Evolutionary conservation across 2,113 vertebrate species (phyloP).

Genomic region (Calonectris borealis): DNA sequence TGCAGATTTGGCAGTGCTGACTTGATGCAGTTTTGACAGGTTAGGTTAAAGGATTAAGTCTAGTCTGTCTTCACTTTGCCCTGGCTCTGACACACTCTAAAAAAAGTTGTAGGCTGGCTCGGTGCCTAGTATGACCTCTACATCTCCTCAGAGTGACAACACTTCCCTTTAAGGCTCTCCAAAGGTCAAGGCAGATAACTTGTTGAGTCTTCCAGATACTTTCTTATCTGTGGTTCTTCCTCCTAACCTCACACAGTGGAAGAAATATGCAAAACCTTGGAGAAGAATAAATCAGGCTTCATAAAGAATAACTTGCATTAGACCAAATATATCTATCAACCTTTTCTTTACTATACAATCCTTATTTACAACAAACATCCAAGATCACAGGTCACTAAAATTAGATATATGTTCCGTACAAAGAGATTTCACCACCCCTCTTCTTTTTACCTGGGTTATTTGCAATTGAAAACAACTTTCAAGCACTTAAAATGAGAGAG

Average conservation of each 20-base stretch:
- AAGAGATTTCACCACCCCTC: not conserved
- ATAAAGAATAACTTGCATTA: not conserved
- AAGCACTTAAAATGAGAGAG: not conserved
- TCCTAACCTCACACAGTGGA: slow-evolving; percentile 33
- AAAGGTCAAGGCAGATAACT: slow-evolving; percentile 80
- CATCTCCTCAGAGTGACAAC: slow-evolving; percentile 78
- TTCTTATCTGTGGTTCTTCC: slow-evolving; percentile 74
- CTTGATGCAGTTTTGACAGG: slow-evolving; percentile 76
- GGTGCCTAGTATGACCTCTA: slow-evolving; percentile 68
- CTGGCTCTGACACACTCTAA: slow-evolving; percentile 72
- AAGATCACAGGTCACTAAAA: not conserved
- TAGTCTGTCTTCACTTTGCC: slow-evolving; percentile 73
- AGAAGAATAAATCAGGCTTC: slow-evolving; percentile 8
- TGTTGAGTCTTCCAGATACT: slow-evolving; percentile 59
- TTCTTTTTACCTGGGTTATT: not conserved
- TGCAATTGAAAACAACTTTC: not conserved
- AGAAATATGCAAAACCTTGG: slow-evolving; percentile 47
- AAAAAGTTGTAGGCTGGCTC: slow-evolving; percentile 66
- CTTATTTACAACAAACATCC: not conserved
- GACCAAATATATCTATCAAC: not conserved
- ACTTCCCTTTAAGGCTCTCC: slow-evolving; percentile 76
- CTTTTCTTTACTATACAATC: not conserved
- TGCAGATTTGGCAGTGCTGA: slow-evolving; percentile 64
- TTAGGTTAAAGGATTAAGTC: slow-evolving; percentile 74
- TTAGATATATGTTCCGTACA: rapidly evolving